Conservation (phyloP, 2,113 vertebrate genomes). For the Symphodus melops region DNA sequence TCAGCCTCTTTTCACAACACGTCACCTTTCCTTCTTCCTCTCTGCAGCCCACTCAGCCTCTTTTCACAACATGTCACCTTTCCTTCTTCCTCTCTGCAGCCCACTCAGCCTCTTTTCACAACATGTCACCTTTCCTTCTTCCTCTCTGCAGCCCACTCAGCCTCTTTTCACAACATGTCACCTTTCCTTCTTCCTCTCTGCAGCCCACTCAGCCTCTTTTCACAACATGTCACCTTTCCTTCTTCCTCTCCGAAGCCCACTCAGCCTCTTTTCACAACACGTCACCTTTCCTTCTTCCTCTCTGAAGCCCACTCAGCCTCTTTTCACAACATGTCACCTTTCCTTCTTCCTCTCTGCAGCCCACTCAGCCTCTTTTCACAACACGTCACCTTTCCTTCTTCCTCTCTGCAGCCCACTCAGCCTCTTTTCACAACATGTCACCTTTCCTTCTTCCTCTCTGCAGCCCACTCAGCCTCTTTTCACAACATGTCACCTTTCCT, state of each 20-base stretch:
- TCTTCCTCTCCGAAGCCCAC: constrained; percentile 1
- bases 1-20: background rate
- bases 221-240: constrained; percentile 3
- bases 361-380: background rate
- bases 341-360: constrained; percentile 3
- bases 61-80: constrained; percentile 10
- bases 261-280: background rate
- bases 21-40: background rate
- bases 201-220: constrained; percentile 1
- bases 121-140: constrained; percentile 8
- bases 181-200: background rate
- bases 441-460: background rate
- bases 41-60: background rate
- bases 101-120: background rate
- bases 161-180: constrained; percentile 5
- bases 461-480: constrained; percentile 1
- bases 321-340: constrained; percentile 10
- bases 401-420: constrained; percentile 1
- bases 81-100: constrained; percentile 3
- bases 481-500: constrained; percentile 3
- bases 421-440: constrained; percentile 5
- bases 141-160: constrained; percentile 1
- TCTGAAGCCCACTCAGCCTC: background rate
- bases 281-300: background rate
- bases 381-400: background rate